These are phyloP conservation scores for Cliona cf. orientalis DNA, from an alignment of 37 sponge, comb jelly and placozoan genomes.

Conservation along the genomic window DNA sequence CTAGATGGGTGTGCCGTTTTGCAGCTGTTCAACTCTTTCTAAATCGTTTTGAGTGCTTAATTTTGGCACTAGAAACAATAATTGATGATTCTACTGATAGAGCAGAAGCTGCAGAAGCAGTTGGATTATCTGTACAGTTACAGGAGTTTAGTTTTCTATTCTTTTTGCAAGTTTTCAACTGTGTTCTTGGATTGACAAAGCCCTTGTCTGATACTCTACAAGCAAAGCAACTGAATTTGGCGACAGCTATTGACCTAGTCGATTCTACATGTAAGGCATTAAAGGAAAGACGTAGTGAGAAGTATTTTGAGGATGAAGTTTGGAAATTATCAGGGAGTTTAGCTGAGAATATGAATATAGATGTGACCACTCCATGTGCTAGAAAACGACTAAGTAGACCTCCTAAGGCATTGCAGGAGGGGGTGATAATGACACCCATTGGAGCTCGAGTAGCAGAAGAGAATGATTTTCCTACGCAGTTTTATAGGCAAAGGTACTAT, in stretches of 20 bases:
- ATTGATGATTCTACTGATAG: not conserved
- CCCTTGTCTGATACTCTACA: not conserved
- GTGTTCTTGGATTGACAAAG: not conserved
- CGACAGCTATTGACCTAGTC: not conserved
- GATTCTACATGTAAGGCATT: not conserved
- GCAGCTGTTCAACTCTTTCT: conserved; percentile 3
- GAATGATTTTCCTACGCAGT: too few species aligned
- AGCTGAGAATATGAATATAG: too few species aligned
- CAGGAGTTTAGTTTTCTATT: not conserved
- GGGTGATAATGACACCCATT: too few species aligned
- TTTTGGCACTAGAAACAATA: not conserved
- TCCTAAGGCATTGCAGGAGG: too few species aligned
- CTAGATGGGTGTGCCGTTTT: conserved; percentile 32
- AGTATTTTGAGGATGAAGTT: not conserved
- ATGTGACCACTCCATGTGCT: too few species aligned
- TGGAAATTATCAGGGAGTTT: too few species aligned
- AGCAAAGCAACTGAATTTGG: not conserved
- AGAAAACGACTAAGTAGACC: too few species aligned
- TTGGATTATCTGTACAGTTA: not conserved
- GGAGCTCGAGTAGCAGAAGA: too few species aligned
- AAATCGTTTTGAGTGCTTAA: not conserved
- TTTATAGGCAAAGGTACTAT: not conserved
- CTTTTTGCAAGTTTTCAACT: not conserved
- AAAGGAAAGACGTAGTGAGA: not conserved
- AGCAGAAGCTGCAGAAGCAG: not conserved